Evolutionary conservation across 2,888 invertebrate species (phyloP).

Genomic region (Eurytoma adleriae): DNA sequence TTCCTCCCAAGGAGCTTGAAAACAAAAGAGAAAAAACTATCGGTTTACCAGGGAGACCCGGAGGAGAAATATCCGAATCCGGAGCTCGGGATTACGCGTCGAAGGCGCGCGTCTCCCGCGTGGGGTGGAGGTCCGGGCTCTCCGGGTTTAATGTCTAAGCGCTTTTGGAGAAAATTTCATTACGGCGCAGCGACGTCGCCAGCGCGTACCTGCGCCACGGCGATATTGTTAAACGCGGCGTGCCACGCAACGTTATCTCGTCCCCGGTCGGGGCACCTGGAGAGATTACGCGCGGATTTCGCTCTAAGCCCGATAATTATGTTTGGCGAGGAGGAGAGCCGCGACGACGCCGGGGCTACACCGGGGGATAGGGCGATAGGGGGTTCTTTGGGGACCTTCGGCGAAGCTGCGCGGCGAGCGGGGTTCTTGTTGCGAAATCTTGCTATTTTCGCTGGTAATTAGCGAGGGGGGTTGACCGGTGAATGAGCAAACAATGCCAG

Average conservation of each 20-base stretch:
- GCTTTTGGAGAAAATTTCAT: conserved; percentile 38
- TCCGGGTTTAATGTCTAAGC: conserved; percentile 27
- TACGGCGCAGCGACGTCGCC: background rate
- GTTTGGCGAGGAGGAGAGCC: background rate
- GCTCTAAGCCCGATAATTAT: conserved; percentile 22
- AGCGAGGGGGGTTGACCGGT: too few species aligned
- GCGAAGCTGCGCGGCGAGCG: background rate
- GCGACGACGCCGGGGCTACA: background rate
- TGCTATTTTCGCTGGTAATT: too few species aligned
- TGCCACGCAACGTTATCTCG: conserved; percentile 1
- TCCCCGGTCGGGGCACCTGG: background rate
- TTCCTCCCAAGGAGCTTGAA: too few species aligned
- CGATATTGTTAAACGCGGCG: background rate
- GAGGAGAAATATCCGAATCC: too few species aligned
- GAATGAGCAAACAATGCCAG: too few species aligned
- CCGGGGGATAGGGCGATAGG: background rate
- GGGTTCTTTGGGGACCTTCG: conserved; percentile 2
- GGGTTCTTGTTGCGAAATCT: too few species aligned
- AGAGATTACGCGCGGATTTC: conserved; percentile 33
- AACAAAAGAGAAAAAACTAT: too few species aligned
- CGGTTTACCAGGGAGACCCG: too few species aligned
- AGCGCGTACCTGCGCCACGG: conserved; percentile 6
- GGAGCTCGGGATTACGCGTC: too few species aligned
- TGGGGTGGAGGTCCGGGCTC: background rate
- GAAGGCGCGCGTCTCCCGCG: too few species aligned